Percentiles rank a stretch among this genome's conserved stretches.
Conservation (phyloP, 2,888 invertebrate genomes). For the Thymelicus sylvestris region DNA sequence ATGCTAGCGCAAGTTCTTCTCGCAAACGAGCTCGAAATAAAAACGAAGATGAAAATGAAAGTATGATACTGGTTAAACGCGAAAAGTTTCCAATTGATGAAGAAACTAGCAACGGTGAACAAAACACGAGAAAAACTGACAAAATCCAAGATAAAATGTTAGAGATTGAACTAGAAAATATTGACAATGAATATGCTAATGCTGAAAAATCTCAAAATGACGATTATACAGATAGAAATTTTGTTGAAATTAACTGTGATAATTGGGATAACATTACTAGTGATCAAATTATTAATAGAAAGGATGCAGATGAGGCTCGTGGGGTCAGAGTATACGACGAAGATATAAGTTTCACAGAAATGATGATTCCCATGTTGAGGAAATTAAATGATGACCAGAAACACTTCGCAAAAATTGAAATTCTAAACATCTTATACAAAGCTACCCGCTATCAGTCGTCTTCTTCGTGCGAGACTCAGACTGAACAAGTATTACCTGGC, state of each 20-base stretch:
- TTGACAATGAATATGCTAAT: background rate
- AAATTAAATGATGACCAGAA: constrained; percentile 20
- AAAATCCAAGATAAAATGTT: background rate
- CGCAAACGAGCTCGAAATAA: background rate
- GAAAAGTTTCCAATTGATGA: background rate
- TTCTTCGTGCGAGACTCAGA: background rate
- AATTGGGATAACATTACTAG: background rate
- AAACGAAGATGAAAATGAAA: background rate
- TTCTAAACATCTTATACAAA: constrained; percentile 12
- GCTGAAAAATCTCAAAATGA: background rate
- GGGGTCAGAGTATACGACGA: background rate
- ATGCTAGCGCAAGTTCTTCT: background rate
- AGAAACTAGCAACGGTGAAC: background rate
- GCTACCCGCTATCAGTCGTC: background rate
- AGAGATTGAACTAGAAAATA: background rate
- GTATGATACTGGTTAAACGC: background rate
- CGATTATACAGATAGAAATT: background rate
- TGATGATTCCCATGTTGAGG: constrained; percentile 7
- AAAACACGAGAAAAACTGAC: background rate
- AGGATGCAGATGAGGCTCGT: background rate
- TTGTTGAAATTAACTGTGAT: background rate
- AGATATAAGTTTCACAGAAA: constrained; percentile 11
- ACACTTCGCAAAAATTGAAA: constrained; percentile 17
- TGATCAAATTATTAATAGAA: background rate
- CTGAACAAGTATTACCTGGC: background rate